Conservation (phyloP, 2,113 vertebrate genomes). For the Ctenomys sociabilis region DNA sequence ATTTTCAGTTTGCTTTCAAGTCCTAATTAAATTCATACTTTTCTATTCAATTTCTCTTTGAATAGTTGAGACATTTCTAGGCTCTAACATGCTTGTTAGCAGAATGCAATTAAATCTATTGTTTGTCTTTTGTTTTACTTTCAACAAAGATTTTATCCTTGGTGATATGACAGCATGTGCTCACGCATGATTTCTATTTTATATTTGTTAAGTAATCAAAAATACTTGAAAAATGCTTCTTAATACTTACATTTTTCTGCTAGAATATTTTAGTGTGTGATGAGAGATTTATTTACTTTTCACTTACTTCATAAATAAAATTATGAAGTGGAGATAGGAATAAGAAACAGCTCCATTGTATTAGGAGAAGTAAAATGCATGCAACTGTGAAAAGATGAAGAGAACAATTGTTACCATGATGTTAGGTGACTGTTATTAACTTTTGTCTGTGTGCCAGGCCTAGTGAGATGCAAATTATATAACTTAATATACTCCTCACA, state of each 20-base stretch:
- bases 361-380: neutral
- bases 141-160: neutral
- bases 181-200: neutral
- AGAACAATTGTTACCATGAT: no score
- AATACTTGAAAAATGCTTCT: neutral
- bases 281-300: neutral
- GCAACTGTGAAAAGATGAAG: neutral
- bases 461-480: neutral
- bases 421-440: neutral
- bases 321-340: neutral
- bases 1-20: slow-evolving; percentile 67
- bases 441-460: neutral
- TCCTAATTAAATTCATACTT: slow-evolving; percentile 65
- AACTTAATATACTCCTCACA: neutral
- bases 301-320: neutral
- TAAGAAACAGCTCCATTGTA: neutral
- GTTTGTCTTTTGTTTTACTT: slow-evolving; percentile 34
- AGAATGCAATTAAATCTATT: slow-evolving; percentile 1
- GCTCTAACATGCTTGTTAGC: slow-evolving; percentile 4
- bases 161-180: neutral
- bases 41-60: slow-evolving; percentile 16
- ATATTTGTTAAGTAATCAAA: neutral
- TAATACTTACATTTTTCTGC: neutral
- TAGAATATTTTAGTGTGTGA: neutral
- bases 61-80: slow-evolving; percentile 44